These are phyloP conservation scores for Mustela lutreola DNA, from an alignment of 2,113 vertebrate genomes.

Conservation along the genomic window DNA sequence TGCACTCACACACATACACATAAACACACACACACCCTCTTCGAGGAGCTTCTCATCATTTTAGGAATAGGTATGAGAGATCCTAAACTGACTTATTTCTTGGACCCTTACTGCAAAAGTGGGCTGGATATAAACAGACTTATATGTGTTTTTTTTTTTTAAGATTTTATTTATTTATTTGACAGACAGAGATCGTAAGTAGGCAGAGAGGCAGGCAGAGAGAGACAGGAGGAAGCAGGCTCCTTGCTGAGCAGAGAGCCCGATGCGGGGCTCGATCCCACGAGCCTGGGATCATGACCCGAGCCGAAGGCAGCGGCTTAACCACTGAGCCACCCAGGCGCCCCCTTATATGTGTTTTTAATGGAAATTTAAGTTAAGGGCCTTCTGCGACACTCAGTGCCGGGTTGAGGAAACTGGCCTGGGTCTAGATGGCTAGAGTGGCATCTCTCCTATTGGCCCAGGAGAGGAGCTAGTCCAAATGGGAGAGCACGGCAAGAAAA, in stretches of 20 bases:
- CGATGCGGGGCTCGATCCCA: too few relatives aligned
- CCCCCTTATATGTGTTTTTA: not conserved
- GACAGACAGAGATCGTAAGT: too few relatives aligned
- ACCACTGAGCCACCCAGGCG: too few relatives aligned
- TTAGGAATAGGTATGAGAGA: not conserved
- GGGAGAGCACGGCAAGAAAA: not conserved
- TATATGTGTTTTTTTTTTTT: not conserved
- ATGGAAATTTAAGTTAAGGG: not conserved
- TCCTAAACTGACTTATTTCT: not conserved
- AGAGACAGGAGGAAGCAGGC: too few relatives aligned
- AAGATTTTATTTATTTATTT: too few relatives aligned
- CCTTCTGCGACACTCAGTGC: not conserved
- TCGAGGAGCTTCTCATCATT: slow-evolving; percentile 35
- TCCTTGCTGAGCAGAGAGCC: too few relatives aligned
- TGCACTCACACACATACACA: not conserved
- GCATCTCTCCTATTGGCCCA: not conserved
- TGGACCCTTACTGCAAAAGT: not conserved
- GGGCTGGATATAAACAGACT: not conserved
- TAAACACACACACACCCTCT: not conserved
- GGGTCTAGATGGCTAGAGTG: not conserved
- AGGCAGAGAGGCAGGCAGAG: too few relatives aligned
- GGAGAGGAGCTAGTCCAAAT: not conserved
- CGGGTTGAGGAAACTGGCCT: not conserved
- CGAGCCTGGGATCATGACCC: too few relatives aligned
- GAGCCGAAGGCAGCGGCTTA: too few relatives aligned